Conservation (phyloP, 2,797 vertebrate genomes). For the Diceros bicornis region DNA sequence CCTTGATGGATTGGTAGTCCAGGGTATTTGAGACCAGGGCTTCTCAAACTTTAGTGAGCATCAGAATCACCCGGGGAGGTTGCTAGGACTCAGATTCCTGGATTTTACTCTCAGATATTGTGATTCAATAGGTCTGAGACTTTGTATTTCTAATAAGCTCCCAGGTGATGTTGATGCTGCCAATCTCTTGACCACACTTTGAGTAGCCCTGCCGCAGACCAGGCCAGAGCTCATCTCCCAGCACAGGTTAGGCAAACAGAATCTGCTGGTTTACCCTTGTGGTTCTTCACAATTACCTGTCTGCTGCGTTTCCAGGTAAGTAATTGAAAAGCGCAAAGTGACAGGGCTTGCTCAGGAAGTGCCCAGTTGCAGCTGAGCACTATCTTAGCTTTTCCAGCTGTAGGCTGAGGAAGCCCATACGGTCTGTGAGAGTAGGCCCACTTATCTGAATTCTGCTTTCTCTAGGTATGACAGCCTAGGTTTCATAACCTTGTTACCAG, state of each 20-base stretch:
- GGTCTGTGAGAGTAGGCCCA: slow-evolving; percentile 18
- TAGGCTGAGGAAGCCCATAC: slow-evolving; percentile 43
- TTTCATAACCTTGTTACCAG: slow-evolving; percentile 88
- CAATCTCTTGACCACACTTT: background rate
- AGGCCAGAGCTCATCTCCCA: background rate
- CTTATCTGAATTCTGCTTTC: slow-evolving; percentile 66
- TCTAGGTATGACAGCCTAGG: slow-evolving; percentile 58
- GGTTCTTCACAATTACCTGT: background rate
- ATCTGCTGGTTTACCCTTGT: background rate
- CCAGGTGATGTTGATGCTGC: background rate
- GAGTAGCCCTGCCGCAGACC: background rate
- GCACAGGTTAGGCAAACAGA: background rate
- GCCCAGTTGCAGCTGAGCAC: slow-evolving; percentile 32
- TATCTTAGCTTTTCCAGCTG: slow-evolving; percentile 39
- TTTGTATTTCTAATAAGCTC: background rate
- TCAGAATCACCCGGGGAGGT: background rate
- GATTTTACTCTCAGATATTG: background rate
- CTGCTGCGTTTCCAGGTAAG: slow-evolving; percentile 46
- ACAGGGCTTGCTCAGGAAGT: slow-evolving; percentile 18
- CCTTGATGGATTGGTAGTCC: background rate
- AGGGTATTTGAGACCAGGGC: background rate
- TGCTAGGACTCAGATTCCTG: background rate
- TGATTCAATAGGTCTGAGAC: background rate
- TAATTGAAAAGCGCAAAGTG: slow-evolving; percentile 61
- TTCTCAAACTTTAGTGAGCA: background rate